Conservation (phyloP, 2,797 vertebrate species). For the Danio tinwini region DNA sequence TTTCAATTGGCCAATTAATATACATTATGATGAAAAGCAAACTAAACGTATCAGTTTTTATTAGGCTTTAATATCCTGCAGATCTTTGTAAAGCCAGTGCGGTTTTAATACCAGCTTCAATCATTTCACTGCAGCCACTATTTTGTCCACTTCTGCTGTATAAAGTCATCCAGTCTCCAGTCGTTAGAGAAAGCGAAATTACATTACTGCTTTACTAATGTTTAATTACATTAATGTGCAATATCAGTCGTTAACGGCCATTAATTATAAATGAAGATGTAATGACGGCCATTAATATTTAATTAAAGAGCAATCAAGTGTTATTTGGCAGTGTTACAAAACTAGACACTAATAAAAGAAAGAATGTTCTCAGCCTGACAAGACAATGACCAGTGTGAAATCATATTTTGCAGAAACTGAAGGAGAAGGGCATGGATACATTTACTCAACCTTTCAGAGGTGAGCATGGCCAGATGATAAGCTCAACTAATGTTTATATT, state of each 20-base stretch:
- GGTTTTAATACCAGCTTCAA: conserved; percentile 36
- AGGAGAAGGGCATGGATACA: conserved; percentile 33
- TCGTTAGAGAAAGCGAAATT: conserved; percentile 66
- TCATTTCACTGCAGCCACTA: conserved; percentile 34
- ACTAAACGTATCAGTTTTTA: background rate
- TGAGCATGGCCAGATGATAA: background rate
- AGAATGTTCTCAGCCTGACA: conserved; percentile 71
- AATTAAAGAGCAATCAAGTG: conserved; percentile 87
- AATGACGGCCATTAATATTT: conserved; percentile 86
- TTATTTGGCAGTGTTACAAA: conserved; percentile 86
- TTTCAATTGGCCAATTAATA: background rate
- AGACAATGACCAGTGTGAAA: conserved; percentile 53
- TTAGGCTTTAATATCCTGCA: background rate
- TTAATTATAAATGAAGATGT: conserved; percentile 86
- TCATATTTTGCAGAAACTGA: conserved; percentile 39
- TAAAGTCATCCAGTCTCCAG: conserved; percentile 64
- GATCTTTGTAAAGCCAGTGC: background rate
- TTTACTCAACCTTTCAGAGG: conserved; percentile 42
- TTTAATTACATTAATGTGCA: conserved; percentile 87
- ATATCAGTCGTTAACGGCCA: conserved; percentile 80
- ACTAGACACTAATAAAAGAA: conserved; percentile 82
- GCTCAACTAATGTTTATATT: background rate
- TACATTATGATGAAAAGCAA: background rate
- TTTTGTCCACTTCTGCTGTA: conserved; percentile 55
- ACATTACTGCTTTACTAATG: conserved; percentile 71